Base-by-base conservation (phyloP, 2,113 vertebrate genomes). In the Entosphenus tridentatus region DNA sequence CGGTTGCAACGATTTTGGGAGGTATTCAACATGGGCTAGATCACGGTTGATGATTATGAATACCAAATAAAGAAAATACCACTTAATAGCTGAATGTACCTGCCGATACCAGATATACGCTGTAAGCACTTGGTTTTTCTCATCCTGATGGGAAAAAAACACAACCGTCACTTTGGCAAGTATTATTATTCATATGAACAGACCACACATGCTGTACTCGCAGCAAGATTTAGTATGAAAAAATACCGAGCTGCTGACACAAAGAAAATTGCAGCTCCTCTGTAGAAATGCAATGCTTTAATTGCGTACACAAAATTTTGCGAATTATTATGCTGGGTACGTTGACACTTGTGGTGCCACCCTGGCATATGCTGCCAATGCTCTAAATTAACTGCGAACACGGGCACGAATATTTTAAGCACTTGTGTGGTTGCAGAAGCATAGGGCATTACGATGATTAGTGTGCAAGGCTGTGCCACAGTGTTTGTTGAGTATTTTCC, bases 31-130 rank as follows among this genome's bases (percentile, higher is more conserved):
- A 14, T n/a, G 69, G 18, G 18, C 17, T 9, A 54, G 67, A 57
- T 21, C 70, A 68, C 39, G 11, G 58, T 72, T 71, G 18, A 6
- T 55, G 68, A 69, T 57, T 68, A 75, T 54, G 68, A 68, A 56
- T 72, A 13, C 68, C 68, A 13, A 67, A 12, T 56, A 56, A 70
- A 2, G 3, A 71, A 71, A 21, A 70, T 62, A 9, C 21, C 17
- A 72, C 16, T 21, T 16, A n/a, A 55, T 6, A 13, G 14, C 70
- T 9, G 6, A 72, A 70, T 59, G 80, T 75, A 95, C 91, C 86
- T 98, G 93, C 73, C 88, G 82, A 78, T 96, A 98, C 93, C 93
- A 98, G 71, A 96, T 84, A 14, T 98, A 98, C 1, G 91, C 95
- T 67, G 91, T 98, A 74, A 96, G 76, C 17, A 83, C 86, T 76